Conservation (phyloP, 2,797 vertebrate species). For the Parotocinclus haroldoi region DNA sequence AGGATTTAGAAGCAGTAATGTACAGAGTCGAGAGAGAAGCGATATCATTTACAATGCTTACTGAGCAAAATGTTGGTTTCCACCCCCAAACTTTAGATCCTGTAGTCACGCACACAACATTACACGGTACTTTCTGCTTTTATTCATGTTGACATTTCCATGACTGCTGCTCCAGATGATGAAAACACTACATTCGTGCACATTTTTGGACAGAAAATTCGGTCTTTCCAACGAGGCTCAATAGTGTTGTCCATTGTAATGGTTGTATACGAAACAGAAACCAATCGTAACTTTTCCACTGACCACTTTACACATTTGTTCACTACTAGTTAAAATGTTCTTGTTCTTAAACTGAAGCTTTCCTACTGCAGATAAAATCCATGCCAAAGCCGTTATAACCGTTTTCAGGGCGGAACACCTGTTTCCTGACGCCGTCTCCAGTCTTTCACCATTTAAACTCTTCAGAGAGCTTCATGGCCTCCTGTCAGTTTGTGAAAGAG, state of each 20-base stretch:
- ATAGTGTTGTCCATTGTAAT: constrained; percentile 18
- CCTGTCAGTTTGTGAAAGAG: constrained; percentile 75
- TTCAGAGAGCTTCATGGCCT: constrained; percentile 72
- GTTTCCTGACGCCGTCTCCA: background rate
- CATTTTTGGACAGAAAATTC: background rate
- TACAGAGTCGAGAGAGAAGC: no score
- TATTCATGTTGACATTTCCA: constrained; percentile 17
- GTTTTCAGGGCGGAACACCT: background rate
- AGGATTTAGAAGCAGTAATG: no score
- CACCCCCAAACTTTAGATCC: no score
- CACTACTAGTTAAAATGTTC: background rate
- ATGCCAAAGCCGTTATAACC: background rate
- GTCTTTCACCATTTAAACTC: background rate
- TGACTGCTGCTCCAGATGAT: no score
- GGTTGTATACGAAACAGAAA: background rate
- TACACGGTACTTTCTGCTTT: background rate
- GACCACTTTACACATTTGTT: background rate
- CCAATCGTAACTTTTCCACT: background rate
- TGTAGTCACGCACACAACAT: background rate
- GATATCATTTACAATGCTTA: no score
- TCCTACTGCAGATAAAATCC: background rate
- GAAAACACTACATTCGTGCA: background rate
- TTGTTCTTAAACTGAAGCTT: background rate
- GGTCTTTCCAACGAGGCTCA: background rate
- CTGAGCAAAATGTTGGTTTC: no score